phyloP scores from a whole-genome alignment of 2,888 invertebrate species.

The Caenorhabditis panamensis region DNA sequence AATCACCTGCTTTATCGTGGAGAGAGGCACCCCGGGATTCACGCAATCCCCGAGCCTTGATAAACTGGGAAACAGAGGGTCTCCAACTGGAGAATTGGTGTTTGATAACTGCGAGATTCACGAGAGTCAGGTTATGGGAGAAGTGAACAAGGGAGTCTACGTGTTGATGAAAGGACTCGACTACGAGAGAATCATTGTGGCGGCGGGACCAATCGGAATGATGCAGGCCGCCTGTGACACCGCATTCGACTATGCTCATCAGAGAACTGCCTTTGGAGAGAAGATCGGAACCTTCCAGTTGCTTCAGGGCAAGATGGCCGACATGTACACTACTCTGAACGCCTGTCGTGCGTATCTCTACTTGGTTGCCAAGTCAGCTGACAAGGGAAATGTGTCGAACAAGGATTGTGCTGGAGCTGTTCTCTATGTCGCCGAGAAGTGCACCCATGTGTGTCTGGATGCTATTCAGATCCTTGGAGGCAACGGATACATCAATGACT shows the following conservation, averaged over 20 bases:
- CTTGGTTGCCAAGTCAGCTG: constrained; percentile 77
- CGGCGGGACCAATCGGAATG: constrained; percentile 93
- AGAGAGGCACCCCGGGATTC: constrained; percentile 35
- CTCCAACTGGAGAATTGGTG: too few species aligned
- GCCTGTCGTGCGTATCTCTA: constrained; percentile 94
- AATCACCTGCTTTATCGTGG: constrained; percentile 41
- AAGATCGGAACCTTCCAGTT: constrained; percentile 85
- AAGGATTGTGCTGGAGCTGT: constrained; percentile 95
- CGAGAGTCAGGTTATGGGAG: constrained; percentile 86
- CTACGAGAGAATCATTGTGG: constrained; percentile 90
- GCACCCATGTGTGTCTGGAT: constrained; percentile 91
- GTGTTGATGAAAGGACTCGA: constrained; percentile 97
- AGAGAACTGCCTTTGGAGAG: constrained; percentile 91
- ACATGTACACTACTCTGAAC: constrained; percentile 92
- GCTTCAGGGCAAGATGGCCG: constrained; percentile 84
- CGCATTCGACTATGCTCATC: constrained; percentile 95
- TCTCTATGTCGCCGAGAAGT: constrained; percentile 91
- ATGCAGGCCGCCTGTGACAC: constrained; percentile 96
- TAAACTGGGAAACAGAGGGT: too few species aligned
- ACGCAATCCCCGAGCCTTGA: neutral
- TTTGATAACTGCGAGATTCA: too few species aligned
- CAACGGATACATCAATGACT: too few species aligned
- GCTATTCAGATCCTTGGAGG: constrained; percentile 97
- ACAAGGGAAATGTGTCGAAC: constrained; percentile 71
- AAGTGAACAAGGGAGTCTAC: constrained; percentile 92